Evolutionary conservation across 2,113 vertebrate species (phyloP).

Genomic region (Anarrhichthys ocellatus): DNA sequence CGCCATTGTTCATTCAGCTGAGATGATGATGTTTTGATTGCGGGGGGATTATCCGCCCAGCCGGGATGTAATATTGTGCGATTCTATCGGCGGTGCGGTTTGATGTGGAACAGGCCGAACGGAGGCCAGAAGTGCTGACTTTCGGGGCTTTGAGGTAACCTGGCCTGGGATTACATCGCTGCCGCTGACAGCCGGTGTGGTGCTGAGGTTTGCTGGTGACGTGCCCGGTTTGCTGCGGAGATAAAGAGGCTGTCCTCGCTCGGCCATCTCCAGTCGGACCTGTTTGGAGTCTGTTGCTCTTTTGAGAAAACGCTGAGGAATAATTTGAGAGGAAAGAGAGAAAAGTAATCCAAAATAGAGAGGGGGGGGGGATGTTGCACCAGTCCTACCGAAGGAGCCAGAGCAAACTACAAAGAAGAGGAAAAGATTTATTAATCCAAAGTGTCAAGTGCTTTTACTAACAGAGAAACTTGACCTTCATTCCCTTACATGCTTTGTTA

Average conservation of each 20-base stretch:
- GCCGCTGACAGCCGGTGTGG: slow-evolving; percentile 43
- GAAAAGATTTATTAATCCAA: not conserved
- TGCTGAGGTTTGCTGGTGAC: slow-evolving; percentile 40
- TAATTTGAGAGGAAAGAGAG: slow-evolving; percentile 34
- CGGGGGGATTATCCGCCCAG: slow-evolving; percentile 60
- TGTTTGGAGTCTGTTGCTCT: slow-evolving; percentile 23
- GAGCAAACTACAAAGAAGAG: slow-evolving; percentile 8
- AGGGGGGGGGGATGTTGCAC: not conserved
- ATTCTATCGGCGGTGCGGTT: slow-evolving; percentile 35
- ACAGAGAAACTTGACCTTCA: not conserved
- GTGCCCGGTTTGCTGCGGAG: slow-evolving; percentile 57
- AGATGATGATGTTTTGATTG: slow-evolving; percentile 73
- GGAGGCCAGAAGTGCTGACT: slow-evolving; percentile 30
- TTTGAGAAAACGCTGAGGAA: slow-evolving; percentile 51
- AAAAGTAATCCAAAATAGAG: slow-evolving; percentile 31
- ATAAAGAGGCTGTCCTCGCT: slow-evolving; percentile 59
- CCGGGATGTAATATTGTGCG: slow-evolving; percentile 41
- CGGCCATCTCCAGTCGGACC: slow-evolving; percentile 1
- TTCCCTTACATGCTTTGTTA: not conserved
- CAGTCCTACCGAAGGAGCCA: slow-evolving; percentile 28
- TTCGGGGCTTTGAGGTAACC: slow-evolving; percentile 41
- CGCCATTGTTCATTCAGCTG: slow-evolving; percentile 56
- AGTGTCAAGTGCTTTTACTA: not conserved
- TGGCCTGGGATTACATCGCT: slow-evolving; percentile 42
- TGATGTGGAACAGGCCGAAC: slow-evolving; percentile 44